Percentiles rank a stretch among this genome's conserved stretches.
phyloP scores from a whole-genome alignment of 2,888 invertebrate genomes.

The Glyphotaelius pellucidus region DNA sequence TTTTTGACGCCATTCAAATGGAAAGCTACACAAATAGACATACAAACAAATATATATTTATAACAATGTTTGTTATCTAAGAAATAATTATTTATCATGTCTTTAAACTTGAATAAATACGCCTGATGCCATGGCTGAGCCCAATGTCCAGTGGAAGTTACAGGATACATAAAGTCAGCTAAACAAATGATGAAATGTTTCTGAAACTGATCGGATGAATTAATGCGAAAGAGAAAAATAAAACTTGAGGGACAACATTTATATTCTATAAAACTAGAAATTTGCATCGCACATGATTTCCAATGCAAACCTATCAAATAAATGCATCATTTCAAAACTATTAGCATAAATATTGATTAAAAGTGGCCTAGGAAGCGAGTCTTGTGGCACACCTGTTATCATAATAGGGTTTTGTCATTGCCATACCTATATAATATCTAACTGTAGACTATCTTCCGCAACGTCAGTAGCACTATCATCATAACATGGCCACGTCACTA shows the following conservation, averaged over 20 bases:
- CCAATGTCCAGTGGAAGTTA: neutral
- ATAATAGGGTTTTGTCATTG: neutral
- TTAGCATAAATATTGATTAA: neutral
- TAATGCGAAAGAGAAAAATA: neutral
- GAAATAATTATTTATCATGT: neutral
- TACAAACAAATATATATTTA: neutral
- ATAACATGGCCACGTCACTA: neutral
- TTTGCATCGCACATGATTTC: neutral
- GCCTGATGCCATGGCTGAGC: neutral
- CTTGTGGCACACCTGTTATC: neutral
- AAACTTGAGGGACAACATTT: neutral
- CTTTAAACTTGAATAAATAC: neutral
- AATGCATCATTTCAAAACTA: neutral
- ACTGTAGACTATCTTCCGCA: neutral
- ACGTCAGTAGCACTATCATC: conserved; percentile 8
- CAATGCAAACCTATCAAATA: neutral
- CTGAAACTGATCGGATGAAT: neutral
- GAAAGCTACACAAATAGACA: neutral
- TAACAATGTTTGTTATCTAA: neutral
- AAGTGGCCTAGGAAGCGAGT: neutral
- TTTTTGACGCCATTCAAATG: neutral
- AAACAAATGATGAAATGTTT: neutral
- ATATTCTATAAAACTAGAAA: neutral
- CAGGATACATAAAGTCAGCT: neutral
- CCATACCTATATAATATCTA: neutral